phyloP scores from a whole-genome alignment of 2,113 vertebrate genomes.

The Cottus gobio region DNA sequence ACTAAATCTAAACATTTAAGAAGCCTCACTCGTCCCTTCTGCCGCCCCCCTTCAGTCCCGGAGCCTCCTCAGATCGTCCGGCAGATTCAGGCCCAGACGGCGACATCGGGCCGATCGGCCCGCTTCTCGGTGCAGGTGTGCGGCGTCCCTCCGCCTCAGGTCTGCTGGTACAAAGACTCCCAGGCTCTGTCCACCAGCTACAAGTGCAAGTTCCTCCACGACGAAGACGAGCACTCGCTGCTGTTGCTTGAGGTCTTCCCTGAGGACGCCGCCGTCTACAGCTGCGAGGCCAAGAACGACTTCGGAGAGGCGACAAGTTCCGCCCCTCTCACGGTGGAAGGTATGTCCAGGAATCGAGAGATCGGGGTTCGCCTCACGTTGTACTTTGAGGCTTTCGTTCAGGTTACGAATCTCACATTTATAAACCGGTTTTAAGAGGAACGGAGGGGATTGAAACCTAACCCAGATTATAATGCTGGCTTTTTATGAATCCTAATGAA shows the following conservation, averaged over 20 bases:
- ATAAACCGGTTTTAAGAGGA: background rate
- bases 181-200: conserved; percentile 87
- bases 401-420: background rate
- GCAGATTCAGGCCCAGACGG: conserved; percentile 85
- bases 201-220: conserved; percentile 93
- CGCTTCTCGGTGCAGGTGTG: conserved; percentile 88
- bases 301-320: conserved; percentile 89
- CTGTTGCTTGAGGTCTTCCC: conserved; percentile 92
- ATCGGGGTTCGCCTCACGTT: background rate
- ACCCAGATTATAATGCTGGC: too few relatives aligned
- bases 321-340: conserved; percentile 91
- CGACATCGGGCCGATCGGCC: conserved; percentile 87
- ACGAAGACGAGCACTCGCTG: conserved; percentile 90
- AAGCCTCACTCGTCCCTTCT: background rate
- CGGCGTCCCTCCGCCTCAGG: conserved; percentile 90
- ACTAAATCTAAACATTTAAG: background rate
- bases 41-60: conserved; percentile 80
- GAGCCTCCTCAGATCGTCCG: conserved; percentile 89
- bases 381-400: background rate
- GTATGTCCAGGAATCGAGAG: conserved; percentile 66
- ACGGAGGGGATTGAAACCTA: too few relatives aligned
- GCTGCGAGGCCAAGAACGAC: conserved; percentile 91
- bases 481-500: too few relatives aligned
- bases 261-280: conserved; percentile 90
- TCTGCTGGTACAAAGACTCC: conserved; percentile 93